Conservation (phyloP, 2,888 invertebrate genomes). For the Spisula solida region DNA sequence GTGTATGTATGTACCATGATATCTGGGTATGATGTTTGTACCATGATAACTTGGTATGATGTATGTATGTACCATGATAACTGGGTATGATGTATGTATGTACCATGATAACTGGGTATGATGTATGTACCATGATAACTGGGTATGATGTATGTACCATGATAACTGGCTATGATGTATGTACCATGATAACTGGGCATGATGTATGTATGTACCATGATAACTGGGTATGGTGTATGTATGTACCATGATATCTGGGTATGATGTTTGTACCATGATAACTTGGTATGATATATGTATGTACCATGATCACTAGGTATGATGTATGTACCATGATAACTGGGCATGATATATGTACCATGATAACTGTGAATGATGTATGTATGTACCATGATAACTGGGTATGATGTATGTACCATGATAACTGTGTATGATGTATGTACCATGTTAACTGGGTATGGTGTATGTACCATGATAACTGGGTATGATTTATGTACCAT, state of each 20-base stretch:
- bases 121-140: not conserved
- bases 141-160: not conserved
- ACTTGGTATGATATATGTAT: not conserved
- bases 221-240: no score
- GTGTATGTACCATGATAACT: not conserved
- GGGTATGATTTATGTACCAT: not conserved
- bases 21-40: not conserved
- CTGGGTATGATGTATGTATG: not conserved
- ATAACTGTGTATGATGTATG: not conserved
- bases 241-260: no score
- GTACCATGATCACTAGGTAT: not conserved
- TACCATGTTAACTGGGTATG: not conserved
- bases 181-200: not conserved
- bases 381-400: not conserved
- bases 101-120: not conserved
- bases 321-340: not conserved
- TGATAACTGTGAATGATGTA: not conserved
- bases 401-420: not conserved
- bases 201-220: no score
- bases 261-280: not conserved
- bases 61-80: not conserved
- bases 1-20: not conserved
- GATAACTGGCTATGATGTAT: not conserved
- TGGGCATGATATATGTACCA: not conserved
- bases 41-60: not conserved